A percentile compares a stretch with the other conserved stretches of the same genome.
Conservation (phyloP, 2,888 invertebrate species). For the Herminia tarsipennalis region DNA sequence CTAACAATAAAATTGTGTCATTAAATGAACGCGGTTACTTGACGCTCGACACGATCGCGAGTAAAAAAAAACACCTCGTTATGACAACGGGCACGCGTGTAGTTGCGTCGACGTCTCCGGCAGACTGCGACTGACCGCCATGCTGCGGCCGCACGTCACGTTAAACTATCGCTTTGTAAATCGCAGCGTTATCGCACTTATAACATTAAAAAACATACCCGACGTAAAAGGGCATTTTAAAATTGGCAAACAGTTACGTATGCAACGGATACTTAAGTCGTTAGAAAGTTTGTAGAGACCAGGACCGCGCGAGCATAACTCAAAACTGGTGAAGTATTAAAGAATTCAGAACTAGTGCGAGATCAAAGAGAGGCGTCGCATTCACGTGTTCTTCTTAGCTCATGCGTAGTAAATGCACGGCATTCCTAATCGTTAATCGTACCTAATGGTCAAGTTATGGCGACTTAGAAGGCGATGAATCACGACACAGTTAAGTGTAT, state of each 20-base stretch:
- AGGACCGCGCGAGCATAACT: not conserved
- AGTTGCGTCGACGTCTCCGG: conserved; percentile 52
- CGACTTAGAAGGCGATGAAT: not conserved
- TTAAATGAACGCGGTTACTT: conserved; percentile 20
- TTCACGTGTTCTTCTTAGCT: conserved; percentile 8
- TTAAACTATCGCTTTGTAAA: conserved; percentile 65
- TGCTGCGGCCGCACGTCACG: conserved; percentile 44
- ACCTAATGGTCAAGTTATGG: not conserved
- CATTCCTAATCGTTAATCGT: conserved; percentile 8
- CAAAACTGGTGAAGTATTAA: not conserved
- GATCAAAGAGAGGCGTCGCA: conserved; percentile 5
- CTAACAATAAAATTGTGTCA: conserved; percentile 32
- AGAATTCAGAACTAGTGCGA: conserved; percentile 3
- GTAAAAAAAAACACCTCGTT: conserved; percentile 21
- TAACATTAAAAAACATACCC: conserved; percentile 38
- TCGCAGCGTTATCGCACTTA: conserved; percentile 51
- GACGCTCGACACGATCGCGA: conserved; percentile 18
- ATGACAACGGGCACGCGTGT: conserved; percentile 52
- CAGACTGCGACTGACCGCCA: conserved; percentile 63
- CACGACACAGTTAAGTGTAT: not conserved
- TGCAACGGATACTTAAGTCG: not conserved
- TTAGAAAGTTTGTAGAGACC: conserved; percentile 8
- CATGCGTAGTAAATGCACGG: conserved; percentile 6
- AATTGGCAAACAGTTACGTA: not conserved
- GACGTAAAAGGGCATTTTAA: conserved; percentile 16